These are phyloP conservation scores for Rhabdornis inornatus DNA, from an alignment of 2,113 vertebrate genomes.

Conservation along the genomic window DNA sequence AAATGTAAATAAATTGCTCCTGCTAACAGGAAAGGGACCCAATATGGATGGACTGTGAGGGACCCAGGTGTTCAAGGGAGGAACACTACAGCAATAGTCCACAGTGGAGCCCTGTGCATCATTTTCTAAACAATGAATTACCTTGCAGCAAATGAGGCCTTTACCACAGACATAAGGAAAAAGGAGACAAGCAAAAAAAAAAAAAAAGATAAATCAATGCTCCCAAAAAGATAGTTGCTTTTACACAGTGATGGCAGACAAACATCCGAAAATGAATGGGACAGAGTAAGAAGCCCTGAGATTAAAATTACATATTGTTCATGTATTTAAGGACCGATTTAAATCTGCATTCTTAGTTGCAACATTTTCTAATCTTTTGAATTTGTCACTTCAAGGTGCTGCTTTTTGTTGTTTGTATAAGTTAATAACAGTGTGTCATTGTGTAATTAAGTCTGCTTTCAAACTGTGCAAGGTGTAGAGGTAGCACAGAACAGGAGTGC, in stretches of 20 bases:
- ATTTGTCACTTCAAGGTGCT: not conserved
- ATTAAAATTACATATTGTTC: not conserved
- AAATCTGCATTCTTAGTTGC: not conserved
- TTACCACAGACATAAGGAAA: not conserved
- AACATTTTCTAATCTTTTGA: not conserved
- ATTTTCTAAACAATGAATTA: not conserved
- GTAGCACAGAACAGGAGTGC: not conserved
- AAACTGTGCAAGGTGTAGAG: not conserved
- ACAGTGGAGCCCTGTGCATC: not conserved
- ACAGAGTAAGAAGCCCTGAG: not conserved
- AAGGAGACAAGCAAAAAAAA: not conserved
- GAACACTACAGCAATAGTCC: not conserved
- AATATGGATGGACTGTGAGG: not conserved
- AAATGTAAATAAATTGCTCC: not conserved
- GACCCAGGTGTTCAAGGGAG: not conserved
- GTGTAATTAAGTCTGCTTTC: not conserved
- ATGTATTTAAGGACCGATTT: accelerated
- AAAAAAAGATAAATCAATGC: accelerated
- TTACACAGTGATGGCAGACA: not conserved
- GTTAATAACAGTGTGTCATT: not conserved
- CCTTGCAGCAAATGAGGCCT: not conserved
- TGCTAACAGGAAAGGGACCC: not conserved
- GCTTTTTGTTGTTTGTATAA: not conserved
- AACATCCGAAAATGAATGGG: not conserved
- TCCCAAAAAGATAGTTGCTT: not conserved